Evolutionary conservation across 2,113 vertebrate species (phyloP), one percentile per base, ranked within the genome.

Genomic region (Toxotes jaculatrix): DNA sequence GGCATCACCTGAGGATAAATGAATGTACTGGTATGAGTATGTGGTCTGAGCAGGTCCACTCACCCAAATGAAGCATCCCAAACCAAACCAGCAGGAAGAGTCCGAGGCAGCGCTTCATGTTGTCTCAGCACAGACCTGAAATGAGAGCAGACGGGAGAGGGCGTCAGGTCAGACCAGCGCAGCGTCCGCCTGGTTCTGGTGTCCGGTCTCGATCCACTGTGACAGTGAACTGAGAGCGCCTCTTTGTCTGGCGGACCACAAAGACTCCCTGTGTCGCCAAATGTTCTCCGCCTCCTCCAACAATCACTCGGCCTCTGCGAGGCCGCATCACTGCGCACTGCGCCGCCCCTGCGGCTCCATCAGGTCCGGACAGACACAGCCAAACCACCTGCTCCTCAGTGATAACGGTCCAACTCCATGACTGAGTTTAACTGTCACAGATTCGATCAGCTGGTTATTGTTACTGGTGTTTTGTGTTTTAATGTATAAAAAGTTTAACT

Each of bases 221-320:
- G n/a, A 68, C 49, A 23, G 65, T 9, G 23, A 1, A n/a, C 67
- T 82, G 70, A 90, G 63, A 86, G 55, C 64, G 5, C 3, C 63
- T 87, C 88, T 91, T 91, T 92, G 90, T 92, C 78, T 74, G 5
- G 3, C 0, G 3, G 3, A 49, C 75, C 82, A 92, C 90, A 93
- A 91, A 91, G 91, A 82, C 62, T 16, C 53, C 8, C 82, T 90
- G 86, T 93, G 55, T 32, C 49, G 7, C 17, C 77, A 23, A 55
- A 60, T 34, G 3, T 40, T 63, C 76, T 40, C 73, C 71, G 62
- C 72, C 72, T 61, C 19, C 72, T 21, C 82, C 34, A 40, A 77
- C 71, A 82, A 62, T 70, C 53, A 62, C 70, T 71, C 17, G 16
- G 57, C 23, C 21, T 27, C 27, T 27, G 27, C 27, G 27, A 27